Base-by-base conservation (phyloP, 2,113 vertebrate species). In the Lasiurus borealis region DNA sequence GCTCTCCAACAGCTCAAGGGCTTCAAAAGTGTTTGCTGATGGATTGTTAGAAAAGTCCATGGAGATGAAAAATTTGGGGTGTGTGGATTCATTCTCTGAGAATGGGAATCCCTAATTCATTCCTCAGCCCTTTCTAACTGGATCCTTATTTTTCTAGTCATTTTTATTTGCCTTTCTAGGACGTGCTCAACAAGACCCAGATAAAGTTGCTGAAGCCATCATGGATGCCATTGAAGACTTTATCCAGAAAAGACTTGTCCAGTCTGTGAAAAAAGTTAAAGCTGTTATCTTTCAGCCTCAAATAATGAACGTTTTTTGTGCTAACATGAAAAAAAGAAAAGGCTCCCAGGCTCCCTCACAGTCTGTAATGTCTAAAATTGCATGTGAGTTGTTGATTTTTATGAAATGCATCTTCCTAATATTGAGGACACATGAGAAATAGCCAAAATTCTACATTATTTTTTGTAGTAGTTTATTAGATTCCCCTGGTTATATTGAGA, bases 281-380 rank as follows among this genome's bases (percentile, higher is more conserved):
- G 40, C 5, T 93, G 97, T 99, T 90, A 98, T 99, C 96, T 99
- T 99, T 96, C 98, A 99, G 96, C 50, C 98, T 5, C 46, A 92
- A 44, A 97, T 99, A 96, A 21, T 99, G 46, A 3, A 44, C 0
- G 98, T 98, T 29, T 99, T 99, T 94, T 98, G 97, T 85, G 85
- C 6, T 81, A 98, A 96, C 96, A 99, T 99, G 99, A 98, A 97
- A 97, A 99, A 96, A 98, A 40, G 95, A 97, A 97, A 97, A 94
- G 97, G 2, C 11, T n/a, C 92, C 59, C 46, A 0, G 6, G 2
- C 93, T 93, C 9, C 73, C n/a, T 8, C 40, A 9, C 77, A 29
- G 0, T 95, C 96, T 25, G n/a, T 98, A 0, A 0, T 98, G 0
- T 76, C 91, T n/a, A 96, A 71, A 88, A 0, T 98, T 0, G 88